Evolutionary conservation across 2,797 vertebrate species (phyloP).

Genomic region (Holocentrus rufus): DNA sequence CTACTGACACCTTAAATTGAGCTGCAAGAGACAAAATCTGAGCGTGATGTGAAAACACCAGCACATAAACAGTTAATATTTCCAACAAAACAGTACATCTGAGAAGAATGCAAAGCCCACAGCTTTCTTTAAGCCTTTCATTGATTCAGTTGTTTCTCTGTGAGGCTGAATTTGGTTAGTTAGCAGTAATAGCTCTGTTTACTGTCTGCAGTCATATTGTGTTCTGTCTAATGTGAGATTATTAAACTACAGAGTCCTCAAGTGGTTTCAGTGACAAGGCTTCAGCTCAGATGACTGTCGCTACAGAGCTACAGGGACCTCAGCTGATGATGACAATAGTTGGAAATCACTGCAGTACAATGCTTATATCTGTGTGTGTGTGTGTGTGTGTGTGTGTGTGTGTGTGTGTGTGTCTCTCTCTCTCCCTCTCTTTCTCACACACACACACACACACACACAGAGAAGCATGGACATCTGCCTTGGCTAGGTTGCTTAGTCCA

Average conservation of each 20-base stretch:
- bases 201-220: slow-evolving; percentile 40
- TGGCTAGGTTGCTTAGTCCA: neutral
- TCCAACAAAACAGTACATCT: slow-evolving; percentile 28
- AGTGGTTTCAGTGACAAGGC: slow-evolving; percentile 44
- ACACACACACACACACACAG: slow-evolving; percentile 7
- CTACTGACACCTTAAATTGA: too few relatives aligned
- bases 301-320: slow-evolving; percentile 32
- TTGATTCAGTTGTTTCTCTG: slow-evolving; percentile 43
- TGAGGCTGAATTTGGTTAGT: slow-evolving; percentile 52
- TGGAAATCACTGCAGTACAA: slow-evolving; percentile 1
- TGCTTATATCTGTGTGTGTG: too few relatives aligned
- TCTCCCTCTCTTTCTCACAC: too few relatives aligned
- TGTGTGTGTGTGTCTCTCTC: neutral
- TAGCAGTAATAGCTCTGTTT: slow-evolving; percentile 46
- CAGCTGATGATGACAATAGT: neutral
- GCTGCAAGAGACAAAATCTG: too few relatives aligned
- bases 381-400: too few relatives aligned
- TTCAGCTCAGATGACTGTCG: slow-evolving; percentile 28
- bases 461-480: slow-evolving; percentile 6
- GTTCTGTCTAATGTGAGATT: slow-evolving; percentile 48
- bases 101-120: slow-evolving; percentile 18
- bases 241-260: slow-evolving; percentile 46
- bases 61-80: slow-evolving; percentile 19
- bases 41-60: too few relatives aligned
- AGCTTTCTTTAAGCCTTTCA: slow-evolving; percentile 48